Percentiles rank a stretch among this genome's conserved stretches.
Conservation (phyloP, 2,888 invertebrate genomes). For the Luperina testacea region DNA sequence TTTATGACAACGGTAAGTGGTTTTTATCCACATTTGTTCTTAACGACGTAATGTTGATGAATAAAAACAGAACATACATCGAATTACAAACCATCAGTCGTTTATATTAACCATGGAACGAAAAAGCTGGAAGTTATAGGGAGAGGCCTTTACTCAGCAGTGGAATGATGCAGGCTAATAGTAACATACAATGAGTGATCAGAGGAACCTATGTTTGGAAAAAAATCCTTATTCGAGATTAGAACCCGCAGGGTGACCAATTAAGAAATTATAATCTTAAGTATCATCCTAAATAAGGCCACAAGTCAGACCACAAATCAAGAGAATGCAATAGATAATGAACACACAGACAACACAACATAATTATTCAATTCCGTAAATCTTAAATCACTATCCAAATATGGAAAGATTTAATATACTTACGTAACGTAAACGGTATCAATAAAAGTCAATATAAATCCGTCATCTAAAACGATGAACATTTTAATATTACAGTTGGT, state of each 20-base stretch:
- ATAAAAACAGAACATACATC: not conserved
- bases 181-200: not conserved
- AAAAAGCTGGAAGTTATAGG: not conserved
- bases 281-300: not conserved
- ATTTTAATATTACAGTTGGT: conserved; percentile 59
- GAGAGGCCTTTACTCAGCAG: not conserved
- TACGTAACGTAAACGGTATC: conserved; percentile 46
- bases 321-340: conserved; percentile 33
- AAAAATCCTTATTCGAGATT: not conserved
- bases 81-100: not conserved
- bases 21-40: conserved; percentile 28
- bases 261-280: not conserved
- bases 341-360: conserved; percentile 41
- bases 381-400: conserved; percentile 59
- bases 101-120: not conserved
- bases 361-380: conserved; percentile 40
- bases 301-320: conserved; percentile 6
- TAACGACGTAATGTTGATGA: conserved; percentile 21
- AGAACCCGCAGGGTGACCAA: not conserved
- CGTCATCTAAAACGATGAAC: conserved; percentile 50
- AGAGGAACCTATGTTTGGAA: not conserved
- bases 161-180: not conserved
- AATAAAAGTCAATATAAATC: conserved; percentile 68
- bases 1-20: conserved; percentile 32
- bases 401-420: conserved; percentile 61